Conservation (phyloP, 2,113 vertebrate species). For the Callocephalon fimbriatum region DNA sequence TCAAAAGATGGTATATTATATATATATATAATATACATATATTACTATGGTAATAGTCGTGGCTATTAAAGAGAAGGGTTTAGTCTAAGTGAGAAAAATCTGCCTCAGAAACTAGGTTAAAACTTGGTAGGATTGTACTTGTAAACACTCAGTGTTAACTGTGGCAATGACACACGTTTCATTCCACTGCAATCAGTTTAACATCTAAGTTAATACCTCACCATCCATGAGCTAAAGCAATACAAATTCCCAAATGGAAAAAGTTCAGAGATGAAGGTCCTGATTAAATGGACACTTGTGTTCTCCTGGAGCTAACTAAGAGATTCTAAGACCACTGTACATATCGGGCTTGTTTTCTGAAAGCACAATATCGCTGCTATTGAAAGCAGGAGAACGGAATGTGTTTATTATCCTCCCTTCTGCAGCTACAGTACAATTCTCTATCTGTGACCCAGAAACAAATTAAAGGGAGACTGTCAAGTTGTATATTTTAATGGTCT, state of each 20-base stretch:
- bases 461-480: constrained; percentile 35
- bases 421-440: constrained; percentile 4
- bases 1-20: background rate
- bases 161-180: background rate
- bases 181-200: background rate
- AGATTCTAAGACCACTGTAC: background rate
- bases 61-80: background rate
- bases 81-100: background rate
- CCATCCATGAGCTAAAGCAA: background rate
- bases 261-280: background rate
- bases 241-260: background rate
- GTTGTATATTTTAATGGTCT: constrained; percentile 32
- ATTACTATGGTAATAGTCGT: background rate
- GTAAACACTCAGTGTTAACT: background rate
- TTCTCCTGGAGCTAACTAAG: background rate
- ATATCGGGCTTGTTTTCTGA: background rate
- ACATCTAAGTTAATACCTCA: background rate
- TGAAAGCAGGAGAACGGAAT: background rate
- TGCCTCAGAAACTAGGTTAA: background rate
- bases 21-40: background rate
- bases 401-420: constrained; percentile 21
- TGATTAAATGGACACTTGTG: background rate
- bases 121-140: background rate
- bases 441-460: constrained; percentile 47
- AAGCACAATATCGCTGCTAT: background rate